Base-by-base conservation (phyloP, 1,140 invertebrate species). In the Ephestia elutella region DNA sequence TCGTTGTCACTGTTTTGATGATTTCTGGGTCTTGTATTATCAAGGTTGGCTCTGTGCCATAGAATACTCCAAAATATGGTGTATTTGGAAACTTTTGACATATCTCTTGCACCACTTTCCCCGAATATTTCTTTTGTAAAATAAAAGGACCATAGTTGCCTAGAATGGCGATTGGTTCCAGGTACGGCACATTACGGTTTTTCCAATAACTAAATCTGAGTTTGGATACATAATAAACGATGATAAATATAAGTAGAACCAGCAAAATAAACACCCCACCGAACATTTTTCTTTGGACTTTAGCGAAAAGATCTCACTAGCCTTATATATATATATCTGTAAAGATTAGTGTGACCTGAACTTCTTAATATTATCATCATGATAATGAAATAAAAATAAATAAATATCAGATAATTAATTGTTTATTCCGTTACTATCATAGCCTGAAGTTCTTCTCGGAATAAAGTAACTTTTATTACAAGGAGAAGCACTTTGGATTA, bases 21-120 rank as follows among this genome's bases (percentile, higher is more conserved):
- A 91, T 59, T 48, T 90, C 83, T 0, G 82, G 86, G 63, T 87
- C 86, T 54, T 82, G 70, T 0, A 90, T 53, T 0, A 91, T 74
- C 5, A 90, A 64, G 48, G 75, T 71, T 0, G 88, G 87, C 51
- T 82, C 78, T 0, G 80, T 75, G 0, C 83, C 81, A 17, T 79
- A 75, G 53, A 74, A 89, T 0, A 79, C 76, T 15, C 87, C 89
- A 35, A 89, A 69, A 56, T 81, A 86, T 0, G 82, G 78, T 25
- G 66, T 70, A 13, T 78, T 66, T 5, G 75, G 63, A 56, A 78
- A 86, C 57, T 75, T 66, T 17, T 67, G 35, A 28, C 70, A 79
- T 9, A 77, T 62, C 9, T 71, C 60, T 21, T 75, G 67, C 11
- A 61, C 49, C 0, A 69, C 55, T 25, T 54, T 3, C 0, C 59